Evolutionary conservation across 2,113 vertebrate species (phyloP), one percentile per base, ranked within the genome.

Genomic region (Martes martes): DNA sequence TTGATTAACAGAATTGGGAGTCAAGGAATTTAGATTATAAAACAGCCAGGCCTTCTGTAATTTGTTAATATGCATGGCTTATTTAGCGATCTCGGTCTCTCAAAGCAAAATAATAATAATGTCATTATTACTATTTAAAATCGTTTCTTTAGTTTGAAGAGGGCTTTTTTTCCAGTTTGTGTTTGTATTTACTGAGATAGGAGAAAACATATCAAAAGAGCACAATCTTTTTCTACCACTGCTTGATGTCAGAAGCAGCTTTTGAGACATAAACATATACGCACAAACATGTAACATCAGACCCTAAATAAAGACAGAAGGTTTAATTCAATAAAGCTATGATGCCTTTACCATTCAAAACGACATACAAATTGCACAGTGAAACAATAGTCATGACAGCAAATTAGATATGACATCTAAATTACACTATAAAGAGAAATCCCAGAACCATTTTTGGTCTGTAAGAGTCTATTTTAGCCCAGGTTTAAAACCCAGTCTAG

Each of bases 401-500:
- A 97, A 98, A 98, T 98, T 98, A 98, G 95, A 97, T 98, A 97
- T 98, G 98, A 98, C 98, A 98, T 98, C 92, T 97, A 98, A 98
- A 98, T 98, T 98, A 98, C 95, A 96, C 95, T 95, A 97, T 94
- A 96, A 95, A 97, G 96, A 96, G 84, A 97, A 98, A 96, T 97
- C 94, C 96, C 90, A 95, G 97, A 96, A 97, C 95, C 97, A 89
- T 96, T 97, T 98, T 97, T 97, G 97, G 96, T 97, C 97, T 98
- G 50, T 95, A 96, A 84, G 76, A 97, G 80, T 97, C 90, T 97
- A 52, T 97, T 98, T 98, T 98, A 97, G 96, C 97, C 96, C 89
- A 87, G 96, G 93, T 97, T 97, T 97, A 92, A 95, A 98, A 97
- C 96, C 95, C 87, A 97, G 76, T 83, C 71, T 97, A 93, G 95